Conservation (phyloP, 1,140 invertebrate species). For the Vollenhovia emeryi region DNA sequence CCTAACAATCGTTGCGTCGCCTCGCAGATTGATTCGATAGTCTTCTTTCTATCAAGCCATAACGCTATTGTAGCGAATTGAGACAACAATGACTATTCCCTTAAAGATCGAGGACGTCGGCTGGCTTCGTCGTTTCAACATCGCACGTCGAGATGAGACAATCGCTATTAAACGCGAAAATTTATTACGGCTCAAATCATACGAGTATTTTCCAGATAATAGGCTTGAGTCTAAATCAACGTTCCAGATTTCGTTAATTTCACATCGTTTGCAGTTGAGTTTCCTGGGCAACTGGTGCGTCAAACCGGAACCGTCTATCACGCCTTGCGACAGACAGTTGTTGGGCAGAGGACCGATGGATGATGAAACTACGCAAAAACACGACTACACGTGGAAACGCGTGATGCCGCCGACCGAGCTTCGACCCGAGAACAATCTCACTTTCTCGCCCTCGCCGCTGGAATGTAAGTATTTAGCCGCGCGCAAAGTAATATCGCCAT, state of each 20-base stretch:
- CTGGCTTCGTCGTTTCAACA: conserved; percentile 6
- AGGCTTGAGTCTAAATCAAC: not conserved
- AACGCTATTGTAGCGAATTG: conserved; percentile 31
- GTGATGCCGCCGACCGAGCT: not conserved
- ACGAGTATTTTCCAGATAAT: not conserved
- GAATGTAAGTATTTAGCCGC: conserved; percentile 73
- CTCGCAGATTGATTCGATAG: conserved; percentile 25
- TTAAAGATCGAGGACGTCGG: not conserved
- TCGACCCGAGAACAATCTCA: conserved; percentile 72
- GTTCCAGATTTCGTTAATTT: not conserved
- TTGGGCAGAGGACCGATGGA: conserved; percentile 89
- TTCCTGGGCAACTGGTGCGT: conserved; percentile 81
- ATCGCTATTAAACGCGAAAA: not conserved
- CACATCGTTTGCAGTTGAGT: conserved; percentile 75
- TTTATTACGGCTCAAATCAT: not conserved
- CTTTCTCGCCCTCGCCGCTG: conserved; percentile 69
- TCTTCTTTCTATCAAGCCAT: not conserved
- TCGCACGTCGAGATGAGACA: not conserved
- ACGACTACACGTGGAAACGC: conserved; percentile 86
- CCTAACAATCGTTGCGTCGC: conserved; percentile 17
- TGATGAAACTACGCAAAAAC: conserved; percentile 89
- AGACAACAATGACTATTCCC: conserved; percentile 18
- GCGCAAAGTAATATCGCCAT: not conserved
- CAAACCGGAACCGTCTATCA: conserved; percentile 73
- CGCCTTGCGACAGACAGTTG: conserved; percentile 72